Conservation (phyloP, 1,140 invertebrate species). For the Drosophila sechellia region DNA sequence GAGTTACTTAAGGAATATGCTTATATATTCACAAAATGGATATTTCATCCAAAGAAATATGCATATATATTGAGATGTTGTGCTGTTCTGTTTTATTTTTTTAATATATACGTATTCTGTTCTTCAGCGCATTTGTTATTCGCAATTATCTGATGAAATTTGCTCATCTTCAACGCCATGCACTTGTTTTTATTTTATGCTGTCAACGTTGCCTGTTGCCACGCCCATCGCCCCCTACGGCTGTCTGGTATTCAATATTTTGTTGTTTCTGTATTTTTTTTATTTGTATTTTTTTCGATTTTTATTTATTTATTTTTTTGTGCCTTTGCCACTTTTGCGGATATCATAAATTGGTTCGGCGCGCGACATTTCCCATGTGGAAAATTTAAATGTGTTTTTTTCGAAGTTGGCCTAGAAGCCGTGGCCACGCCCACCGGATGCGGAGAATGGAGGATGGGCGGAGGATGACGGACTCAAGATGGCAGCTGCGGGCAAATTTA, state of each 20-base stretch:
- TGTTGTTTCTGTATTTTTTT: constrained; percentile 1
- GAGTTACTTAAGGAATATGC: too few species aligned
- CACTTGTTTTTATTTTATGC: constrained; percentile 48
- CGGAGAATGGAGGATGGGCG: neutral
- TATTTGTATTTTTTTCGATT: constrained; percentile 17
- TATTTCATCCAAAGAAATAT: too few species aligned
- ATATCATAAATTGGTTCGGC: constrained; percentile 81
- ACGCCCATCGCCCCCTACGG: constrained; percentile 32
- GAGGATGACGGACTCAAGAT: constrained; percentile 33
- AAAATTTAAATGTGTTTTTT: constrained; percentile 73
- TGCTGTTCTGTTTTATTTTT: too few species aligned
- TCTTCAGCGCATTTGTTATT: constrained; percentile 44
- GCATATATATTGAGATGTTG: too few species aligned
- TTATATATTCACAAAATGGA: too few species aligned
- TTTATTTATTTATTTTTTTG: constrained; percentile 34
- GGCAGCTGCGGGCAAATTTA: constrained; percentile 18
- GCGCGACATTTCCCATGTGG: constrained; percentile 77
- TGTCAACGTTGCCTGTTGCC: constrained; percentile 54
- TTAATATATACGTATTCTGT: neutral
- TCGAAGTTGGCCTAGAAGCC: constrained; percentile 32
- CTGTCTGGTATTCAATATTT: constrained; percentile 18
- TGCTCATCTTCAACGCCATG: constrained; percentile 1
- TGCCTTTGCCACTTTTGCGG: constrained; percentile 70
- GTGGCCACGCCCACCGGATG: constrained; percentile 18
- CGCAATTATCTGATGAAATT: constrained; percentile 19